Conservation (phyloP, 1,140 invertebrate genomes). For the Lordiphosa clarofinis region DNA sequence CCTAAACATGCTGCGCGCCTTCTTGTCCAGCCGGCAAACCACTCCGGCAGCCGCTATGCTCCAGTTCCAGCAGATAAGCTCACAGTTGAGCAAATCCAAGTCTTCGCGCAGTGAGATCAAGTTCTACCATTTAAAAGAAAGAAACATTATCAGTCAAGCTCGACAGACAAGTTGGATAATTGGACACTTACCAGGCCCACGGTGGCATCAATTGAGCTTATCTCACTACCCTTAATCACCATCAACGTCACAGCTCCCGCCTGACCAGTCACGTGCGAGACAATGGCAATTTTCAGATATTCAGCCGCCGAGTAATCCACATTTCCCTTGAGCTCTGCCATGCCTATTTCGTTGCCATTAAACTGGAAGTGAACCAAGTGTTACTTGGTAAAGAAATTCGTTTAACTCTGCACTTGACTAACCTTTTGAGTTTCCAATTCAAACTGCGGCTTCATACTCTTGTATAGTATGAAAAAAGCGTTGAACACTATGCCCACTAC, state of each 20-base stretch:
- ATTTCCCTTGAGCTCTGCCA: constrained; percentile 59
- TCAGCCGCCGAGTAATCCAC: constrained; percentile 70
- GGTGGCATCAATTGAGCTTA: constrained; percentile 83
- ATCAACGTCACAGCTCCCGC: constrained; percentile 66
- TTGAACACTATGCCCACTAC: constrained; percentile 90
- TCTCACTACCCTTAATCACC: constrained; percentile 83
- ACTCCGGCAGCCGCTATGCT: constrained; percentile 66
- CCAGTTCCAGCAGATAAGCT: constrained; percentile 78
- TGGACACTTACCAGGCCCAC: constrained; percentile 81
- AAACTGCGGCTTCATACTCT: constrained; percentile 87
- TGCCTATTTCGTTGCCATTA: constrained; percentile 33
- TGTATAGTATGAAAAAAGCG: constrained; percentile 88
- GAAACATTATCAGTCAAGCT: background rate
- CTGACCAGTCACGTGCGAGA: constrained; percentile 46
- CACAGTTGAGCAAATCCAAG: constrained; percentile 50
- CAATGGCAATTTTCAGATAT: constrained; percentile 59
- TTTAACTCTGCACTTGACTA: constrained; percentile 31
- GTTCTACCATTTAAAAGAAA: constrained; percentile 40
- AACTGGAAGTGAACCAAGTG: constrained; percentile 27
- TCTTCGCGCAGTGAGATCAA: constrained; percentile 65
- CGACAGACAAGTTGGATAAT: no score
- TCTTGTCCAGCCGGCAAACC: constrained; percentile 58
- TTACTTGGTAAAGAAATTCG: background rate
- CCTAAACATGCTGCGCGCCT: constrained; percentile 60
- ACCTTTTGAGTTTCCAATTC: constrained; percentile 83